Base-by-base conservation (phyloP, 2,113 vertebrate genomes). In the Phaethon lepturus region DNA sequence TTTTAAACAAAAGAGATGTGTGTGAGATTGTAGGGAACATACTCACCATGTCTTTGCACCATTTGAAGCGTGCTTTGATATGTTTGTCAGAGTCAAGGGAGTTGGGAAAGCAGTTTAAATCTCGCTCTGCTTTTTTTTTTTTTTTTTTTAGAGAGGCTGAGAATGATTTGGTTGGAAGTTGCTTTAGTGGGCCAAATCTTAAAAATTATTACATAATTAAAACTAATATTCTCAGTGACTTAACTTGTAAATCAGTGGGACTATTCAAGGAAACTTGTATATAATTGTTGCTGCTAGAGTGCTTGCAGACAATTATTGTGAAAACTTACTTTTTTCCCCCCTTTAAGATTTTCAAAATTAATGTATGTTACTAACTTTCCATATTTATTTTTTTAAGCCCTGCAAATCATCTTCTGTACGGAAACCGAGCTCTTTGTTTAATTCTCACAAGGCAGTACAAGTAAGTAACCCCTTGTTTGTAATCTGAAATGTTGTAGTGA, bases 381-480 rank as follows among this genome's bases (percentile, higher is more conserved):
- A 12, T 56, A 4, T 11, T 85, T 59, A 92, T 93, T 76, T 69
- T 96, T 92, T 86, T 13, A 87, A 99, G 99, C 89, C 98, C 99
- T 73, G 98, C 98, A 74, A 99, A 99, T 93, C 98, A 99, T 88
- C 95, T 99, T 11, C 97, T 99, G 77, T 99, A 99, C 93, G 99
- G 99, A 76, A 99, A 99, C 96, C 53, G 99, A 97, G 99, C 99
- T 13, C 98, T 99, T n/a, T 99, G 99, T 72, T 99, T 98, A 89
- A 98, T 99, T 66, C 98, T 98, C 59, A 97, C 96, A 72, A 56
- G 96, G 52, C 98, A 98, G 31, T 98, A 98, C 26, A 82, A 77
- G 98, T 99, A 96, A 98, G 98, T 98, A 80, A 52, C 33, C 20
- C n/a, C 40, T 89, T 76, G 20, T 44, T 44, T 67, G 6, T 53